These are phyloP conservation scores for Cheilosia urbana DNA, from an alignment of 2,888 invertebrate genomes.

Conservation along the genomic window DNA sequence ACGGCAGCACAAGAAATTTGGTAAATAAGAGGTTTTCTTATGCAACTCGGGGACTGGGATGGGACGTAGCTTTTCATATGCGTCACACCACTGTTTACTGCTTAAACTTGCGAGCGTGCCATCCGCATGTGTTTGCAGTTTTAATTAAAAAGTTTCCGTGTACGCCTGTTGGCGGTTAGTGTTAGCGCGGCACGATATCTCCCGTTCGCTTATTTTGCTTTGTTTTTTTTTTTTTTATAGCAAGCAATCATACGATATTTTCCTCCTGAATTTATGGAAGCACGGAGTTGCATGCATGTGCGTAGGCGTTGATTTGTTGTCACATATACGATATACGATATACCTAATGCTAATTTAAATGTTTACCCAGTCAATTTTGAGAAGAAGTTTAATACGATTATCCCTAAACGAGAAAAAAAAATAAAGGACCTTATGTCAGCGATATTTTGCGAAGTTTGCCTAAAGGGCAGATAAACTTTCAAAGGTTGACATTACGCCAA, in stretches of 20 bases:
- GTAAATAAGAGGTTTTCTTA: constrained; percentile 5
- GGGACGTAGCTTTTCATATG: constrained; percentile 3
- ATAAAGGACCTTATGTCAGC: constrained; percentile 7
- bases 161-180: constrained; percentile 10
- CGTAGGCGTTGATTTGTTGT: constrained; percentile 5
- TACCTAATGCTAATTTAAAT: background rate
- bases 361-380: background rate
- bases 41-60: background rate
- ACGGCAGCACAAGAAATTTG: background rate
- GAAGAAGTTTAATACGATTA: background rate
- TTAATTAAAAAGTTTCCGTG: constrained; percentile 53
- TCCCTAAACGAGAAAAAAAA: background rate
- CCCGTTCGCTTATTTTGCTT: background rate
- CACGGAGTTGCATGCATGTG: background rate
- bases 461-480: constrained; percentile 5
- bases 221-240: background rate
- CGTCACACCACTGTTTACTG: constrained; percentile 8
- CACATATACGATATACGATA: background rate
- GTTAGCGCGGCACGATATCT: background rate
- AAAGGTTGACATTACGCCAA: constrained; percentile 4
- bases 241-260: constrained; percentile 8
- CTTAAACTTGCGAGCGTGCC: constrained; percentile 30
- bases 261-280: constrained; percentile 1
- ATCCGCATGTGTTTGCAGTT: constrained; percentile 45
- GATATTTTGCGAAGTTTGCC: constrained; percentile 14